These are phyloP conservation scores for Urocitellus parryii DNA, from an alignment of 2,113 vertebrate species.

Conservation along the genomic window DNA sequence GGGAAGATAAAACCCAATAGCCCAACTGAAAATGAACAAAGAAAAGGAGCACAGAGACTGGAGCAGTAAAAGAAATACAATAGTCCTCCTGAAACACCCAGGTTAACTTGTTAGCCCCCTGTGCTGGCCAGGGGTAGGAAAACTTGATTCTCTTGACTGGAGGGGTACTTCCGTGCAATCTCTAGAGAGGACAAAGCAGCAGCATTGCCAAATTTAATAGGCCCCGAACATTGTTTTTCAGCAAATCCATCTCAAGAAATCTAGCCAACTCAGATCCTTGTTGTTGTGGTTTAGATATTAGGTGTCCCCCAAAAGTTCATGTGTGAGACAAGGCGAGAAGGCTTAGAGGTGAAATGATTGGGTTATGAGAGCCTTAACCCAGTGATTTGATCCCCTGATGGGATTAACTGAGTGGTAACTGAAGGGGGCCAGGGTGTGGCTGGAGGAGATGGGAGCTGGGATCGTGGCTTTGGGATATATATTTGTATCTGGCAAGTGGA, in stretches of 20 bases:
- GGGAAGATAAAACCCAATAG: background rate
- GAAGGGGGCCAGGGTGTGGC: too few species aligned
- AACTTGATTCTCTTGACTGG: background rate
- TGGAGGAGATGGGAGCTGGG: too few species aligned
- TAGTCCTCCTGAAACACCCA: background rate
- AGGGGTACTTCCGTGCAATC: background rate
- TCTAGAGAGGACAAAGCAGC: background rate
- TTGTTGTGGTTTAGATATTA: too few species aligned
- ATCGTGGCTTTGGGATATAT: too few species aligned
- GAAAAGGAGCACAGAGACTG: background rate
- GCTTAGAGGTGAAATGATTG: too few species aligned
- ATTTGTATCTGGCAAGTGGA: too few species aligned
- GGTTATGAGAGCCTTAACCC: too few species aligned
- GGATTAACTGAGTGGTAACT: too few species aligned
- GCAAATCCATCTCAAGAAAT: constrained; percentile 7
- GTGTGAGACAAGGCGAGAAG: too few species aligned
- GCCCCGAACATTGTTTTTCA: background rate
- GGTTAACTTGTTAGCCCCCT: background rate
- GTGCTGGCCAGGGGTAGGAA: background rate
- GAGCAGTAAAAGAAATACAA: background rate
- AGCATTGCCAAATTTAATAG: background rate
- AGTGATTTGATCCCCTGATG: too few species aligned
- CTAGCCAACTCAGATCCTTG: background rate
- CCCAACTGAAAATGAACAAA: background rate
- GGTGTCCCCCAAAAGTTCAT: too few species aligned